These are phyloP conservation scores for Pao palembangensis DNA, from an alignment of 2,113 vertebrate species.

Conservation along the genomic window DNA sequence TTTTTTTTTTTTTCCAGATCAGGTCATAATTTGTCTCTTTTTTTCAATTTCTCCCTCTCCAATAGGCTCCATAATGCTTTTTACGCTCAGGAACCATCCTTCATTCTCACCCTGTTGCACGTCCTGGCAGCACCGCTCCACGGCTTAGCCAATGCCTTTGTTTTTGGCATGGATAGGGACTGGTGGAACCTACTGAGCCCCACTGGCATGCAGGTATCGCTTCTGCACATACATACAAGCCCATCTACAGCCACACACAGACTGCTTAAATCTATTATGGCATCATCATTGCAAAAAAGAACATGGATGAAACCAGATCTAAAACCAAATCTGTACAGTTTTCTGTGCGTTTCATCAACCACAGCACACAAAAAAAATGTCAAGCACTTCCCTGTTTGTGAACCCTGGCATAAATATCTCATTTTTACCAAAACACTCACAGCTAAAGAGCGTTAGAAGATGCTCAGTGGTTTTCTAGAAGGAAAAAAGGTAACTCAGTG, in stretches of 20 bases:
- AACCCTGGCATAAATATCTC: too few species aligned
- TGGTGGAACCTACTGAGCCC: slow-evolving; percentile 73
- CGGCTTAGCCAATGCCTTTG: slow-evolving; percentile 77
- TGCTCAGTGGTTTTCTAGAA: too few species aligned
- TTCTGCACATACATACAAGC: neutral
- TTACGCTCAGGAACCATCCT: slow-evolving; percentile 70
- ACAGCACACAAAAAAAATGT: too few species aligned
- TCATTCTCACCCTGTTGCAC: slow-evolving; percentile 74
- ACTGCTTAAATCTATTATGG: too few species aligned
- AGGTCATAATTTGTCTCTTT: slow-evolving; percentile 31
- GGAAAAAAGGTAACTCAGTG: too few species aligned
- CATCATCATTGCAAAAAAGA: too few species aligned
- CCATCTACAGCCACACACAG: neutral
- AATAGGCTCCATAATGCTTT: slow-evolving; percentile 75
- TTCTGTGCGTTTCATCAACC: too few species aligned
- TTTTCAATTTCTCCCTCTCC: slow-evolving; percentile 6
- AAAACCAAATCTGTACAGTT: too few species aligned
- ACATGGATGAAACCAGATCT: too few species aligned
- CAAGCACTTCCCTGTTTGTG: too few species aligned
- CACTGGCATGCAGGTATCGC: slow-evolving; percentile 70
- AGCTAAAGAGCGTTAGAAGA: too few species aligned
- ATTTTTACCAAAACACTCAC: too few species aligned
- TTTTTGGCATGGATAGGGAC: slow-evolving; percentile 74
- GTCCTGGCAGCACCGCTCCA: slow-evolving; percentile 76
- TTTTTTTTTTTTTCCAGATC: slow-evolving; percentile 32